Conservation (phyloP, 2,888 invertebrate genomes). For the Hedychridium roseum region DNA sequence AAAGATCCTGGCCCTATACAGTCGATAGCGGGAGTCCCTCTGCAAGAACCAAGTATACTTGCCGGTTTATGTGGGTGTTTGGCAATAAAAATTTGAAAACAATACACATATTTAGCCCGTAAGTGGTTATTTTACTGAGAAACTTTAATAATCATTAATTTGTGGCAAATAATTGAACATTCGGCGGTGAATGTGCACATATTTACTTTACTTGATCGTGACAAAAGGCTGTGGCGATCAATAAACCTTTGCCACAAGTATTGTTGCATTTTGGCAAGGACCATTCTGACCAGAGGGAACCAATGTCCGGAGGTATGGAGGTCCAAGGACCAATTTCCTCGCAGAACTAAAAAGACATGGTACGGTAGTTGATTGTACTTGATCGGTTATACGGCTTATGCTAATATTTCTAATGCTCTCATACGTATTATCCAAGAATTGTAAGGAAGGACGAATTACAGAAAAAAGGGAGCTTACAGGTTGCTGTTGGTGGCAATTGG, state of each 20-base stretch:
- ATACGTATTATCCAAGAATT: not conserved
- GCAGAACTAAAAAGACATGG: constrained; percentile 54
- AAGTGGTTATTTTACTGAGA: too few relatives aligned
- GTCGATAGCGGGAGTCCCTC: constrained; percentile 55
- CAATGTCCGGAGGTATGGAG: constrained; percentile 45
- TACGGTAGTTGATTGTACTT: not conserved
- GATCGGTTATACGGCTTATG: not conserved
- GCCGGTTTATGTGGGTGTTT: too few relatives aligned
- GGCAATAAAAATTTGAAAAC: too few relatives aligned
- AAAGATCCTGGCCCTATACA: constrained; percentile 62
- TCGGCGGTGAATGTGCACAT: too few relatives aligned
- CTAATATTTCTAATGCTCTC: constrained; percentile 1
- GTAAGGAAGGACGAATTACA: constrained; percentile 8
- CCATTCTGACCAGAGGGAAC: constrained; percentile 61
- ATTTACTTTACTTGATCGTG: constrained; percentile 60
- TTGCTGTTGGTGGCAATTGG: constrained; percentile 54
- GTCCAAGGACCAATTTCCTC: constrained; percentile 53
- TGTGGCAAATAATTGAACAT: too few relatives aligned
- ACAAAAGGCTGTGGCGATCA: constrained; percentile 53
- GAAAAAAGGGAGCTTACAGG: constrained; percentile 49
- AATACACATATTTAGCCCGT: too few relatives aligned
- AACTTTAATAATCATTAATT: too few relatives aligned
- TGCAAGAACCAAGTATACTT: too few relatives aligned
- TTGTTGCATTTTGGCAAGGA: constrained; percentile 45
- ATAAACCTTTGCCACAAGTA: constrained; percentile 42